Conservation (phyloP, 2,113 vertebrate species). For the Hucho hucho region DNA sequence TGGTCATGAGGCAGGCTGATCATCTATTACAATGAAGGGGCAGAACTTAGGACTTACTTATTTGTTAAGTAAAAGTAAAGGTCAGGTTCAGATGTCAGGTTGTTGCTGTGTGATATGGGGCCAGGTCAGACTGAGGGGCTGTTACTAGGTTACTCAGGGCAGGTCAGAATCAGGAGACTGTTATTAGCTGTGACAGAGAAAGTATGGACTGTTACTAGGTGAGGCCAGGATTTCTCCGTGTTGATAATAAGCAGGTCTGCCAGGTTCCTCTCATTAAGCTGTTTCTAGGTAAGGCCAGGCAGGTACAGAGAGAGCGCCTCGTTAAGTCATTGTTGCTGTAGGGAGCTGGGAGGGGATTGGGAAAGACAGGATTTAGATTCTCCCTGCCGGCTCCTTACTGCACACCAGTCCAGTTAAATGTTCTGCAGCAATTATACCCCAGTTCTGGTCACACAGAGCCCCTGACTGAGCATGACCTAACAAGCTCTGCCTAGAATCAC, state of each 20-base stretch:
- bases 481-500: conserved; percentile 31
- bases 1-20: too few species aligned
- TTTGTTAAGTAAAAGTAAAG: conserved; percentile 20
- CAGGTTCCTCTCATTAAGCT: conserved; percentile 46
- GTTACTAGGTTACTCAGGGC: conserved; percentile 28
- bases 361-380: conserved; percentile 9
- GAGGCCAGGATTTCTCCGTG: conserved; percentile 5
- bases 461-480: conserved; percentile 30
- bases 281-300: conserved; percentile 50
- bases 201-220: conserved; percentile 63
- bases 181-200: conserved; percentile 51
- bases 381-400: background rate
- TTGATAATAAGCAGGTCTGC: conserved; percentile 21
- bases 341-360: conserved; percentile 9
- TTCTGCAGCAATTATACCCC: conserved; percentile 17
- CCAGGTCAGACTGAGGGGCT: conserved; percentile 45
- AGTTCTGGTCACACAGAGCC: conserved; percentile 12
- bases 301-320: conserved; percentile 23
- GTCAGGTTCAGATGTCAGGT: conserved; percentile 40
- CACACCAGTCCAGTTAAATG: background rate
- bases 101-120: conserved; percentile 51
- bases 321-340: conserved; percentile 28
- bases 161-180: conserved; percentile 39
- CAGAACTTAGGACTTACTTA: background rate
- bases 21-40: too few species aligned